These are phyloP conservation scores for Agapornis roseicollis DNA, from an alignment of 2,113 vertebrate genomes.

Conservation along the genomic window DNA sequence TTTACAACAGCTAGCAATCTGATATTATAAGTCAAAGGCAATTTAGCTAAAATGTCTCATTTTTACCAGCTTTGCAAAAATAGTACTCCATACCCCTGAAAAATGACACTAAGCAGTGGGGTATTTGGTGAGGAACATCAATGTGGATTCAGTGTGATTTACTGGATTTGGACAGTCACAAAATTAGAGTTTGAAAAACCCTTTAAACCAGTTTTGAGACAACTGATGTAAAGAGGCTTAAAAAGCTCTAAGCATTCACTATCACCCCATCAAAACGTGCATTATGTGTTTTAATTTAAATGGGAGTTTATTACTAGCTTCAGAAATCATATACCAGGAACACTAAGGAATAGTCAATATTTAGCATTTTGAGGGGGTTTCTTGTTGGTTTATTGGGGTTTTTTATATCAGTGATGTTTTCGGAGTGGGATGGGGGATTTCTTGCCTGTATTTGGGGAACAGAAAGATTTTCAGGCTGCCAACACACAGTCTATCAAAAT, in stretches of 20 bases:
- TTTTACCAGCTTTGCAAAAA: not conserved
- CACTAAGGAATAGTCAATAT: not conserved
- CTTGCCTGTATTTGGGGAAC: not conserved
- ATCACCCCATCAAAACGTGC: not conserved
- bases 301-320: not conserved
- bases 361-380: not conserved
- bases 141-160: not conserved
- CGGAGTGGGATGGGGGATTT: not conserved
- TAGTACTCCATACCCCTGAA: not conserved
- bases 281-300: not conserved
- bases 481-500: not conserved
- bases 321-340: not conserved
- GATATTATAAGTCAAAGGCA: not conserved
- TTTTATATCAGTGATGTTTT: not conserved
- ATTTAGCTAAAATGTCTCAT: not conserved
- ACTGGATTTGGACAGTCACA: not conserved
- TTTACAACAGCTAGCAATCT: not conserved
- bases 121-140: not conserved
- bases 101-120: not conserved
- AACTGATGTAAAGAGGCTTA: not conserved
- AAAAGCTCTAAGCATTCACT: not conserved
- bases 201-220: not conserved
- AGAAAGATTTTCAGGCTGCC: not conserved
- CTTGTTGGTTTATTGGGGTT: not conserved
- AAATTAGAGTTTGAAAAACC: not conserved